phyloP scores from a whole-genome alignment of 1,140 invertebrate species.

The Cyclargus thomasi region DNA sequence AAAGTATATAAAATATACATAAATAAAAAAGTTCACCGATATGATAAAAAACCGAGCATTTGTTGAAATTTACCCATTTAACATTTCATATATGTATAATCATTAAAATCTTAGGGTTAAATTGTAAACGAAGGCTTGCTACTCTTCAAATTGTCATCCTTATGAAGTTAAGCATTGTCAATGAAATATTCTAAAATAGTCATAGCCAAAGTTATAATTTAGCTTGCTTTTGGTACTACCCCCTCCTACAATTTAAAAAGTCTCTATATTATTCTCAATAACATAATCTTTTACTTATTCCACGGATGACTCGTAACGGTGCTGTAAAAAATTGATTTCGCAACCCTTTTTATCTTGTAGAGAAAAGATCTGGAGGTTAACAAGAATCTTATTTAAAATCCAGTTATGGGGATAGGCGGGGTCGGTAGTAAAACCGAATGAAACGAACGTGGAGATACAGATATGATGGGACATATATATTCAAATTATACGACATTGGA shows the following conservation, averaged over 20 bases:
- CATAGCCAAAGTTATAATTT: background rate
- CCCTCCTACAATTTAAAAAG: too few species aligned
- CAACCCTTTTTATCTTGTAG: constrained; percentile 70
- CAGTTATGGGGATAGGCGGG: constrained; percentile 70
- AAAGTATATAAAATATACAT: too few species aligned
- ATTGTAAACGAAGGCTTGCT: too few species aligned
- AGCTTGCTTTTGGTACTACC: too few species aligned
- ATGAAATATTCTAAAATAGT: too few species aligned
- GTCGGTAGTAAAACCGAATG: constrained; percentile 73
- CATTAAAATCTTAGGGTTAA: too few species aligned
- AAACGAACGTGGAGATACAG: constrained; percentile 62
- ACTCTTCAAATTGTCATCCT: too few species aligned
- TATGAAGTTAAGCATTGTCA: too few species aligned
- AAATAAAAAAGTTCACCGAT: too few species aligned
- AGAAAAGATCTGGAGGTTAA: constrained; percentile 62
- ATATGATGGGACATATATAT: constrained; percentile 42
- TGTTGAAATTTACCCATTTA: too few species aligned
- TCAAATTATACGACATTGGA: constrained; percentile 10
- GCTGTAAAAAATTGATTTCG: constrained; percentile 17
- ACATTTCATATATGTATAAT: too few species aligned
- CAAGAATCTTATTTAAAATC: constrained; percentile 72
- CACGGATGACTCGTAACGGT: background rate
- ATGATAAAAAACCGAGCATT: too few species aligned
- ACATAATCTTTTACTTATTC: background rate
- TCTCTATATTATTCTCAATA: background rate